Conservation (phyloP, 2,797 vertebrate genomes). For the Rhadinocentrus ornatus region DNA sequence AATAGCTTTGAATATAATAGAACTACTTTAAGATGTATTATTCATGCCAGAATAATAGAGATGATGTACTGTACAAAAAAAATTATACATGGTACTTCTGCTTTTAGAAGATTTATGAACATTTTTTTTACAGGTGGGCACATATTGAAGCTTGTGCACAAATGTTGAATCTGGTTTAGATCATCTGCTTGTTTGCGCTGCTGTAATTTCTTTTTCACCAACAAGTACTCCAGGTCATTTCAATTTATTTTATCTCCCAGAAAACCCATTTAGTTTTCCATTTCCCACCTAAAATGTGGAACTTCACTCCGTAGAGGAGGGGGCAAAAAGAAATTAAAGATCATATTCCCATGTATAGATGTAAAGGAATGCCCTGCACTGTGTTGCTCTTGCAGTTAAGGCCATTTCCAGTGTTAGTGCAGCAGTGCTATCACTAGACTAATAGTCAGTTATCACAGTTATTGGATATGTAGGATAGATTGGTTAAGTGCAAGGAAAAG, state of each 20-base stretch:
- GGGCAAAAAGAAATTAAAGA: constrained; percentile 41
- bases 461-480: constrained; percentile 63
- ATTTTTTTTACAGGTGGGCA: neutral
- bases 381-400: constrained; percentile 11
- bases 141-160: neutral
- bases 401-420: constrained; percentile 20
- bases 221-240: constrained; percentile 22
- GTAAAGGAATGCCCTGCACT: constrained; percentile 3
- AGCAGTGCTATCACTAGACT: constrained; percentile 32
- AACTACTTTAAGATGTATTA: constrained; percentile 16
- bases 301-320: constrained; percentile 12
- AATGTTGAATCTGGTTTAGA: neutral
- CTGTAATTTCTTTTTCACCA: neutral
- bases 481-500: constrained; percentile 65
- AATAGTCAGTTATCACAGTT: constrained; percentile 63
- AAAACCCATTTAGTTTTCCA: constrained; percentile 45
- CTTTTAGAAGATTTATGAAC: neutral
- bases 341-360: constrained; percentile 19
- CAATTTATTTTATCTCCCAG: constrained; percentile 35
- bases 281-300: constrained; percentile 43
- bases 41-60: constrained; percentile 14
- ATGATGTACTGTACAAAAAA: neutral
- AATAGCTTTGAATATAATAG: constrained; percentile 18
- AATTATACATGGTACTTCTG: neutral
- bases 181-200: constrained; percentile 5